Evolutionary conservation across 2,888 invertebrate species (phyloP).

Genomic region (Trichopoda pennipes): DNA sequence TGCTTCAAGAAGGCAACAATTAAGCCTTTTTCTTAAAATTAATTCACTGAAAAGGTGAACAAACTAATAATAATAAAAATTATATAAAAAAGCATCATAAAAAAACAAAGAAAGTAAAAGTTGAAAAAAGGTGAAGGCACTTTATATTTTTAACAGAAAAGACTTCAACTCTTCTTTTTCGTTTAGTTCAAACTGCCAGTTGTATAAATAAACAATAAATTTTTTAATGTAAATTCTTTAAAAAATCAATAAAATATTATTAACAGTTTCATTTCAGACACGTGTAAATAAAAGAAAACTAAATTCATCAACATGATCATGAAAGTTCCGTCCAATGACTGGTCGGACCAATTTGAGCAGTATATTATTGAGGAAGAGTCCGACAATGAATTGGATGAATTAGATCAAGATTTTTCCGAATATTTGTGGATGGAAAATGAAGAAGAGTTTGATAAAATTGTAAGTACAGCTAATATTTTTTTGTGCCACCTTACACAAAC

Average conservation of each 20-base stretch:
- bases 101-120: constrained; percentile 30
- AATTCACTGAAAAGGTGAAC: constrained; percentile 40
- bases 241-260: neutral
- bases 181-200: constrained; percentile 51
- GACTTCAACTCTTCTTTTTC: constrained; percentile 1
- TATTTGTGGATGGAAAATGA: constrained; percentile 98
- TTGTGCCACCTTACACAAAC: too few species aligned
- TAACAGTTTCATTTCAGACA: constrained; percentile 53
- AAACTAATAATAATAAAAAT: constrained; percentile 33
- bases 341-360: constrained; percentile 79
- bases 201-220: constrained; percentile 11
- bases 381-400: constrained; percentile 77
- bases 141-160: neutral
- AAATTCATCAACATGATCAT: constrained; percentile 75
- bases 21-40: constrained; percentile 17
- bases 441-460: constrained; percentile 95
- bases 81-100: constrained; percentile 17
- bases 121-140: constrained; percentile 3
- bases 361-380: constrained; percentile 79
- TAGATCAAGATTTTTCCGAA: constrained; percentile 88
- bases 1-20: constrained; percentile 19
- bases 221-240: neutral
- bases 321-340: constrained; percentile 80
- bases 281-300: constrained; percentile 18
- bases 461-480: constrained; percentile 78